Evolutionary conservation across 2,888 invertebrate species (phyloP), one percentile per base, ranked within the genome.

Genomic region (Cheilosia soror): DNA sequence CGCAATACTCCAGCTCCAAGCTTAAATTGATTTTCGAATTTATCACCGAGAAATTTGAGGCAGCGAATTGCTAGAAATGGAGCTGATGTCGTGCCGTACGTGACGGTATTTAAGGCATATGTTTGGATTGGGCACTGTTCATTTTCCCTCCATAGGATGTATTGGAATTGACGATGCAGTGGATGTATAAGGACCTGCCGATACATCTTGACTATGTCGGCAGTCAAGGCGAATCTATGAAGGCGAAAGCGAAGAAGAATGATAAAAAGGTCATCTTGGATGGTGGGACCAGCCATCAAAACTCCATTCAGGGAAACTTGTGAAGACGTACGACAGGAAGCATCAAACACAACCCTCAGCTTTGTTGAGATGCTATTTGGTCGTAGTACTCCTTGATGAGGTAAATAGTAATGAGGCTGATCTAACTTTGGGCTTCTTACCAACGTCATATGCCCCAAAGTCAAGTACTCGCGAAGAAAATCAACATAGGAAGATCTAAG

Each of bases 131-230:
- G 53, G 9, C 13, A n/a, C 29, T 11, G 1, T 29, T 53, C 20
- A 25, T 49, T 5, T 44, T 7, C 6, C 49, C 49, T 37, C 85
- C 80, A 81, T 11, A 85, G 9, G 44, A 77, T 47, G 7, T 80
- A 33, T 42, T 81, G 80, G 20, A 49, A 49, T 49, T 20, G 15
- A 20, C 20, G 49, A 0, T 49, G 49, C 15, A 20, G 20, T 20
- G 49, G 20, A 15, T 58, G 53, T 7, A 81, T 42, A 2, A 62
- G 13, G 7, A 84, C 69, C 49, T 78, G 62, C 31, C 82, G 73
- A 25, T 85, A 79, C 82, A 87, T 87, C 44, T 87, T 83, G 9
- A 68, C 77, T n/a, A 85, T 85, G 33, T 85, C 87, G 7, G 80
- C 85, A 1, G 78, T 65, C 31, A 82, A 40, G 1, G 58, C 49